Base-by-base conservation (phyloP, 2,113 vertebrate genomes). In the Oceanodroma tethys region DNA sequence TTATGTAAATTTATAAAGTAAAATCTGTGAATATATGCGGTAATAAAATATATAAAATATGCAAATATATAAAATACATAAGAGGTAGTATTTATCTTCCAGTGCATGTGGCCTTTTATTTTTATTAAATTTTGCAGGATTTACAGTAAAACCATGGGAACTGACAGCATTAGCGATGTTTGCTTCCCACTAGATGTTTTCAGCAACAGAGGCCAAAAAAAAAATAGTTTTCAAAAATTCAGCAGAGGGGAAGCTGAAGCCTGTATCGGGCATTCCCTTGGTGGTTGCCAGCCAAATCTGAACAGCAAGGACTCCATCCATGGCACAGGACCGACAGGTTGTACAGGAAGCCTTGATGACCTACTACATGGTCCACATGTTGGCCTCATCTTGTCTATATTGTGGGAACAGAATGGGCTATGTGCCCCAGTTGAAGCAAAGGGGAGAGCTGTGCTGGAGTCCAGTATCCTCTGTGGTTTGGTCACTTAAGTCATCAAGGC, bases 331-430 rank as follows among this genome's bases (percentile, higher is more conserved):
- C 55, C 6, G 5, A 14, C 14, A 48, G 48, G 12, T 6, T 53
- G 25, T 48, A 10, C 52, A 52, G 40, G 62, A 42, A 68, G 9
- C 30, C 27, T 60, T 71, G 32, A 42, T 23, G 25, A 86, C 26
- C 29, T 42, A 1, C 12, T 27, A 11, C 3, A 1, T 19, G 15
- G 3, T 38, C 63, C n/a, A 48, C 2, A 19, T 3, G 14, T n/a
- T 62, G 26, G 12, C 20, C 0, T 1, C 13, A 43, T 63, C 22
- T 7, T 63, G 25, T 30, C 27, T 75, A 4, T 4, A 2, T 2
- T 47, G 56, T 68, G 27, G 48, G 45, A 81, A 43, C 3, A 34
- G 29, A 79, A 11, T 14, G n/a, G 47, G 4, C 11, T 67, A 5
- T 32, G 18, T 74, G 42, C 10, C 23, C 22, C 45, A 29, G 27